Evolutionary conservation across 2,113 vertebrate species (phyloP), one percentile per base, ranked within the genome.

Genomic region (Nansenia antarctica): DNA sequence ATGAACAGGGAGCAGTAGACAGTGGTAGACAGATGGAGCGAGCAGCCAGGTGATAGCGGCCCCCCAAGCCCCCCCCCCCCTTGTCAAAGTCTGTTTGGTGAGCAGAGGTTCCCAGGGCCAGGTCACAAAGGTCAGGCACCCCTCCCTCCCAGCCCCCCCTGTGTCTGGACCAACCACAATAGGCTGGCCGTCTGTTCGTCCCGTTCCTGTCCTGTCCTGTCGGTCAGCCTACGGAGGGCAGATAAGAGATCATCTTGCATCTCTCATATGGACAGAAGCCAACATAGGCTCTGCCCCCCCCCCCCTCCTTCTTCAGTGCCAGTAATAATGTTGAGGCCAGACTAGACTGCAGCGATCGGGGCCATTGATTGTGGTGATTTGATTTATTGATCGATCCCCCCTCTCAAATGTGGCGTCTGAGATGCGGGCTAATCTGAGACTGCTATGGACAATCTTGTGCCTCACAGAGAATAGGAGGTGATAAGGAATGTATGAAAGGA

Each of bases 301-400:
- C 58, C 20, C 1, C 15, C 26, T 70, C 49, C 4, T 65, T 63
- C 69, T 59, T 69, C 62, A 70, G 88, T 95, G 94, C 94, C 94
- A 93, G 93, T 87, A 94, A 95, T 97, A 97, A 97, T 94, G 94
- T 93, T 91, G 91, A 86, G 93, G 92, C 94, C 94, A 94, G 95
- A 95, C 96, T 91, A 91, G 91, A 91, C 89, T 90, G 80, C 92
- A 90, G 93, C 94, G 94, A 97, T 96, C 93, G 94, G 95, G 85
- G 85, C 92, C 87, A 98, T 98, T 95, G 98, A 98, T 98, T 93
- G 93, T 91, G 89, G 82, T 91, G 93, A 95, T 98, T 98, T 98
- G 96, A 98, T 98, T 97, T 98, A 99, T 98, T 95, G 98, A 99
- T 98, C 94, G 91, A 93, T 24, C 24, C 34, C 22, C 69, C 35